These are phyloP conservation scores for Tyria jacobaeae DNA, from an alignment of 2,888 invertebrate species.

Conservation along the genomic window DNA sequence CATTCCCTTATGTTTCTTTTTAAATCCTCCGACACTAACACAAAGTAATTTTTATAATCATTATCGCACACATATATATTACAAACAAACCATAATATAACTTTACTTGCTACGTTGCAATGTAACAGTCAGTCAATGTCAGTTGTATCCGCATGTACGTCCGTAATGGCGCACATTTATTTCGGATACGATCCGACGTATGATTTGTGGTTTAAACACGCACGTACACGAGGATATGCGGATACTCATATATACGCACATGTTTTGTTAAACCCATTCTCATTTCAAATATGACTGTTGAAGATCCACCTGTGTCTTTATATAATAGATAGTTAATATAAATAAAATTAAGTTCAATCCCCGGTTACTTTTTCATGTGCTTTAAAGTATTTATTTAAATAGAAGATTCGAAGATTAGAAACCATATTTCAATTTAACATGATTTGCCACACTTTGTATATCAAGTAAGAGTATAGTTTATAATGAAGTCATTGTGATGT, in stretches of 20 bases:
- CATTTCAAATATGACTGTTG: conserved; percentile 6
- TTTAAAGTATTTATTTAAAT: too few species aligned
- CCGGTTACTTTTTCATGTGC: too few species aligned
- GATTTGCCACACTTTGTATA: too few species aligned
- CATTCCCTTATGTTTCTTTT: too few species aligned
- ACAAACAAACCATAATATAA: conserved; percentile 10
- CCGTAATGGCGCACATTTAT: conserved; percentile 49
- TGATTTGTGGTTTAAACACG: conserved; percentile 52
- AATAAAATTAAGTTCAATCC: too few species aligned
- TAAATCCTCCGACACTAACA: not conserved
- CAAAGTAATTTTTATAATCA: not conserved
- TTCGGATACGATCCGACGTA: conserved; percentile 47
- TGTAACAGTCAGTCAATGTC: conserved; percentile 19
- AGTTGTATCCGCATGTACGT: conserved; percentile 35
- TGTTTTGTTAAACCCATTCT: conserved; percentile 4
- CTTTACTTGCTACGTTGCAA: conserved; percentile 17
- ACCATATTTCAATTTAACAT: too few species aligned
- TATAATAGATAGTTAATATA: not conserved
- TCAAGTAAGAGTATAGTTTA: too few species aligned
- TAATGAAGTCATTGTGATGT: too few species aligned
- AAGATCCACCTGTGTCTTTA: conserved; percentile 3
- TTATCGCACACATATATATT: not conserved
- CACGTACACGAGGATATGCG: conserved; percentile 19
- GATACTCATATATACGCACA: conserved; percentile 5
- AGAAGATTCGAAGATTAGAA: too few species aligned